Conservation (phyloP, 2,888 invertebrate genomes). For the Lasioglossum villosulum region DNA sequence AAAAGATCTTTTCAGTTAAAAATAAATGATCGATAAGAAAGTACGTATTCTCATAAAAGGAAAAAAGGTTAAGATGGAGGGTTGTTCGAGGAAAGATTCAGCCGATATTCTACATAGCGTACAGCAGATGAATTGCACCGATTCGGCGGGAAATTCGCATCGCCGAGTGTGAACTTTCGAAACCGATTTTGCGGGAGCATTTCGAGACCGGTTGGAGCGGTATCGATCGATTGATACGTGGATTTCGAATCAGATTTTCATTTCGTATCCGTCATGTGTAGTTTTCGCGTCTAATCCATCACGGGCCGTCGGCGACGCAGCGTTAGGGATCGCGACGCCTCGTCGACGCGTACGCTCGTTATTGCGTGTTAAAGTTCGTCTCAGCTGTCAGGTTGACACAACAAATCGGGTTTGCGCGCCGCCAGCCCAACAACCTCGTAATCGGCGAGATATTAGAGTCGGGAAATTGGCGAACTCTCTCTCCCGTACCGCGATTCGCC, state of each 20-base stretch:
- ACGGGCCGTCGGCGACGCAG: conserved; percentile 49
- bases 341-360: conserved; percentile 66
- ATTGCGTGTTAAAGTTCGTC: conserved; percentile 69
- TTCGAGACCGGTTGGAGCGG: not conserved
- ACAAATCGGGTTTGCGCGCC: conserved; percentile 62
- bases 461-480: conserved; percentile 41
- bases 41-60: not conserved
- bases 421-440: conserved; percentile 39
- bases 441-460: conserved; percentile 42
- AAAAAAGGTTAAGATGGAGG: not conserved
- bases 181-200: not conserved
- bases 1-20: not conserved
- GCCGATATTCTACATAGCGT: not conserved
- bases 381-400: conserved; percentile 63
- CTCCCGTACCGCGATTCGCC: not conserved
- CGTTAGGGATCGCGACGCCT: conserved; percentile 63
- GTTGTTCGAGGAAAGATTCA: not conserved
- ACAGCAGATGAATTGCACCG: not conserved
- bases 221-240: conserved; percentile 47
- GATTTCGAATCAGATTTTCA: conserved; percentile 47
- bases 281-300: conserved; percentile 48
- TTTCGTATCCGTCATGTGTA: conserved; percentile 43
- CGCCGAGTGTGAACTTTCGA: not conserved
- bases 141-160: not conserved
- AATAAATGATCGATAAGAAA: not conserved